Evolutionary conservation across 1,140 invertebrate species (phyloP), one percentile per base, ranked within the genome.

Genomic region (Coboldia fuscipes): DNA sequence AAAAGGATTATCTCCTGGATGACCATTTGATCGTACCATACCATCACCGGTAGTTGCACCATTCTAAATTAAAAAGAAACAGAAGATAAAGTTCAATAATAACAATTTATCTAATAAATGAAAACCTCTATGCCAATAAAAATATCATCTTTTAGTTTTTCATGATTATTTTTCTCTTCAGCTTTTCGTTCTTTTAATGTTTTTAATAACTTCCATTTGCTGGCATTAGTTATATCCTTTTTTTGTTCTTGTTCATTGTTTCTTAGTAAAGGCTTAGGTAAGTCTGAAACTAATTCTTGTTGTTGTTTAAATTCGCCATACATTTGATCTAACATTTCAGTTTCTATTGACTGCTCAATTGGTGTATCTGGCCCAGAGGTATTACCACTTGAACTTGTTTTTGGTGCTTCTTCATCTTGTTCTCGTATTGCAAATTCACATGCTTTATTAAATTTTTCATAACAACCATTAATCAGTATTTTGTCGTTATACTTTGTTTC

Each of bases 1-100:
- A 67, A 99, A 98, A 9, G 90, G 86, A 63, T 96, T 97, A 60
- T 96, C 85, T 38, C 83, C 82, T 14, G 82, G 75, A 57, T 83
- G 80, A 37, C 85, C 14, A 29, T 86, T 62, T 3, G 66, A 65
- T n/a, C 79, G 62, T 38, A 74, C 68, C 15, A 66, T 68, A 39
- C 72, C 66, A 42, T 82, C 78, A 30, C 72, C 75, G 34, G 72
- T 69, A 20, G 72, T 70, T 44, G 68, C 71, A 37, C 77, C 78
- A 69, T 82, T 83, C 77, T 82, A 70, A 66, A 72, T 75, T 70
- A 58, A 63, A 67, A 75, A 69, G 66, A 61, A 61, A 62, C 56
- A 63, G 57, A n/a, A n/a, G n/a, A n/a, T n/a, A n/a, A n/a, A n/a
- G n/a, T n/a, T n/a, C n/a, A n/a, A n/a, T n/a, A n/a, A n/a, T n/a